Percentiles rank a stretch among this genome's conserved stretches.
phyloP scores from a whole-genome alignment of 2,888 invertebrate species.

The Onthophagus sagittarius region DNA sequence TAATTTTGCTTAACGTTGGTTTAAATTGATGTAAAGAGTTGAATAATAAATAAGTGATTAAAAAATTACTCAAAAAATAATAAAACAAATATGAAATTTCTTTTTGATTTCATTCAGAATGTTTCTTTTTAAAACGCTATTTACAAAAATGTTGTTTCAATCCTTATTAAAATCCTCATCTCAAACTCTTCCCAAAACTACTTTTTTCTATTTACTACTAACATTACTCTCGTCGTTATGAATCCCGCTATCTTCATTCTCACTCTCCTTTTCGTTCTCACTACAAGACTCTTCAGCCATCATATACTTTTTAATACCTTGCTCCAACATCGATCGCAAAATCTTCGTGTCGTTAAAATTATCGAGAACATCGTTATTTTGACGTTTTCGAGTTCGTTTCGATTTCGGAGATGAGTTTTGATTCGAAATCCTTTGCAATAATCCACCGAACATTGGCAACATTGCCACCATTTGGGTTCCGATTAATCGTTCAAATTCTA shows the following conservation, averaged over 20 bases:
- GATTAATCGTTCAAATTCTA: conserved; percentile 54
- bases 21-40: no score
- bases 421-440: conserved; percentile 40
- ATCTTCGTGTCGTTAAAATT: conserved; percentile 44
- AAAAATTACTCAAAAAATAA: no score
- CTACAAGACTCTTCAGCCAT: conserved; percentile 31
- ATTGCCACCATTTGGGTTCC: conserved; percentile 45
- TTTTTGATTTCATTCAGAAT: no score
- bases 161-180: no score
- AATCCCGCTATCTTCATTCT: conserved; percentile 34
- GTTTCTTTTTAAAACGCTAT: no score
- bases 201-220: no score
- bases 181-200: no score
- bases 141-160: no score
- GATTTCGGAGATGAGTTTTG: conserved; percentile 25
- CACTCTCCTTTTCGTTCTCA: conserved; percentile 29
- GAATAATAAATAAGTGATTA: no score
- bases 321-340: conserved; percentile 41
- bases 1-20: no score
- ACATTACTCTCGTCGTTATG: conserved; percentile 31
- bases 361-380: conserved; percentile 31
- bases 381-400: conserved; percentile 15
- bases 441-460: conserved; percentile 44
- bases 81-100: no score
- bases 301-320: conserved; percentile 46